A percentile compares a stretch with the other conserved stretches of the same genome.
Conservation (phyloP, 2,113 vertebrate genomes). For the Prunella himalayana region DNA sequence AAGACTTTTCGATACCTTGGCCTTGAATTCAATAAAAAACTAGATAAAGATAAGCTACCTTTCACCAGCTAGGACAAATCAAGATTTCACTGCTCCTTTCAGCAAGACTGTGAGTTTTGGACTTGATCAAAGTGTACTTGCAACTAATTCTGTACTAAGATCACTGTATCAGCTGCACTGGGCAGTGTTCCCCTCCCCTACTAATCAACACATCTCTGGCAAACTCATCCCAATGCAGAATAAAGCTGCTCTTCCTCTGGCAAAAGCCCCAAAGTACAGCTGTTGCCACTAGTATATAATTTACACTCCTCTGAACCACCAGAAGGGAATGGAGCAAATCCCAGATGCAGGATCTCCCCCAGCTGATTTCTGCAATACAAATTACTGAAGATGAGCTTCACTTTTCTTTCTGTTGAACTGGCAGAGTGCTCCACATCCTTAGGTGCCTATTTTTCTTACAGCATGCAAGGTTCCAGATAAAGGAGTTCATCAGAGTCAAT, state of each 20-base stretch:
- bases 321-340: not conserved
- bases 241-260: constrained; percentile 29
- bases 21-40: not conserved
- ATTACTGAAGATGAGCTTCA: not conserved
- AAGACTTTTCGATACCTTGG: not conserved
- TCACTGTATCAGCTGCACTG: not conserved
- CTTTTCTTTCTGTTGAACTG: not conserved
- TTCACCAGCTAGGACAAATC: not conserved
- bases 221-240: not conserved
- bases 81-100: not conserved
- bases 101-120: not conserved
- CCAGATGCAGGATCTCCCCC: not conserved
- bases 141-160: not conserved
- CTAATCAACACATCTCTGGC: not conserved
- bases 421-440: not conserved
- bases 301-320: not conserved
- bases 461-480: not conserved
- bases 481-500: not conserved
- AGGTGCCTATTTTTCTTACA: not conserved
- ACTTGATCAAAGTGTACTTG: not conserved
- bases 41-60: not conserved
- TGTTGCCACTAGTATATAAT: not conserved
- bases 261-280: constrained; percentile 7
- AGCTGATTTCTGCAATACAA: not conserved
- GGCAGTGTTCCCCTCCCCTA: not conserved